Evolutionary conservation across 2,797 vertebrate genomes (phyloP), one percentile per base, ranked within the genome.

Genomic region (Gymnoscopelus microlampas): DNA sequence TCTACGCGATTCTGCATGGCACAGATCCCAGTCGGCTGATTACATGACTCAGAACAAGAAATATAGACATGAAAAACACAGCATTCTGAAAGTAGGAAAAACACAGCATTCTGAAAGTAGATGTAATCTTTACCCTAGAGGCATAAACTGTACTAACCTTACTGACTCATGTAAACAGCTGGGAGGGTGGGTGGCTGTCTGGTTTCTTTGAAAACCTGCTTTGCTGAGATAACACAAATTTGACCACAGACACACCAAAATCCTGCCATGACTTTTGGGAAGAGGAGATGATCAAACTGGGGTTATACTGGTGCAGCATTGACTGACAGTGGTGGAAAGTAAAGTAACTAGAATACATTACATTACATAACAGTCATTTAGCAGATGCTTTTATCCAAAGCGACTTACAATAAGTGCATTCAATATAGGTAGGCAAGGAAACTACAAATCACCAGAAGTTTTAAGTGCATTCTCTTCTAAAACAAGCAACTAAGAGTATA

Each of bases 261-360:
- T 56, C 39, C 13, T 19, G 13, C 53, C 50, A 35, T 68, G 39
- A 23, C 64, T 57, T 39, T 48, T 19, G 7, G 7, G 50, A 12
- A 60, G 19, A 74, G 69, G 44, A 64, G 50, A 67, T 54, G 54
- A 60, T 55, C 60, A 39, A 24, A 11, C 61, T 6, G 35, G 50
- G 77, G 83, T 87, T 74, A 85, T 78, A 68, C 69, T 57, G 0
- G 77, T 71, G 83, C 82, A 82, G 4, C 23, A 15, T 15, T 3
- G 9, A 5, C 48, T 49, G 59, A 65, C 9, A 44, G 39, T 9
- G 39, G 39, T 44, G 39, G 7, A 44, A 44, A 44, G 39, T 44
- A 9, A 44, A 8, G 9, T 44, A 44, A 44, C 39, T 44, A 44
- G 35, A 19, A 19, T 19, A 19, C 19, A 19, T 19, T 19, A 19